Evolutionary conservation across 2,888 invertebrate genomes (phyloP), one percentile per base, ranked within the genome.

Genomic region (Erpobdella octoculata): DNA sequence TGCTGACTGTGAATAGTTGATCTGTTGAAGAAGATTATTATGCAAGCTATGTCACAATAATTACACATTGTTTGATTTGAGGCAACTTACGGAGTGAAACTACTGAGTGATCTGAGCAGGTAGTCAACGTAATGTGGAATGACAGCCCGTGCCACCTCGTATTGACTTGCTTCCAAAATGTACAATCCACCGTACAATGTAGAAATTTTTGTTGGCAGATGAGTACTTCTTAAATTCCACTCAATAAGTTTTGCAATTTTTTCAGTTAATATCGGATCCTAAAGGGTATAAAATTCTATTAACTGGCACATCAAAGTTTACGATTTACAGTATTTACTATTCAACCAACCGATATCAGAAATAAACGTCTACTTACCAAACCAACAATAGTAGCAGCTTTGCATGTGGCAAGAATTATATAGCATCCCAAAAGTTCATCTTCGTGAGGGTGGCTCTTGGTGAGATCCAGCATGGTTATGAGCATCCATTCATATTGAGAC

Each of bases 401-500:
- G 78, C 89, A 88, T 25, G 88, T 85, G 2, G 88, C 89, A 8
- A 89, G 83, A 21, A 88, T 86, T 28, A 90, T 82, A 80, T 89
- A 89, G 76, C 90, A 89, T 83, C 88, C 88, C 35, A 90, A 83
- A 72, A 91, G 86, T 79, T 90, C 90, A 83, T 92, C 91, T 80
- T 91, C 91, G 71, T 85, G 83, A 21, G 88, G 87, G 79, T 90
- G 89, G 72, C 84, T 83, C 78, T 87, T 88, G 73, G 83, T 79
- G 35, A 89, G 86, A 75, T 89, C 88, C 76, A 89, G 81, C 78
- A 89, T 87, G 12, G 87, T 87, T 75, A 89, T 88, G 78, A 90
- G 84, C 88, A 92, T 89, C 89, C 90, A 90, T 77, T 87, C 87
- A 83, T 89, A 91, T 82, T 92, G 91, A 53, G 87, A 86, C 78